A percentile compares a stretch with the other conserved stretches of the same genome.
Evolutionary conservation across 2,888 invertebrate species (phyloP).

Genomic region (Galerucella nymphaeae): DNA sequence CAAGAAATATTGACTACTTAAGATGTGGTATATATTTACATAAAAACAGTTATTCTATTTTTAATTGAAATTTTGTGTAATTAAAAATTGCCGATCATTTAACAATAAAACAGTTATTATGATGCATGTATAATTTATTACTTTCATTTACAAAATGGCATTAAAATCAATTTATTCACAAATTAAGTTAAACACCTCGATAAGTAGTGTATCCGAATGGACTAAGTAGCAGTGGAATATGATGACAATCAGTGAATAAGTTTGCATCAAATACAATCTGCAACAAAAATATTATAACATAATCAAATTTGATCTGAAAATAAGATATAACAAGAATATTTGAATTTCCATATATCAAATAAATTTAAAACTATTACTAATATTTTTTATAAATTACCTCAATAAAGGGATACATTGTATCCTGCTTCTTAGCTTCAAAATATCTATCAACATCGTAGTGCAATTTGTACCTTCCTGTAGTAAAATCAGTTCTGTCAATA

Average conservation of each 20-base stretch:
- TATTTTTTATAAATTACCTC: constrained; percentile 69
- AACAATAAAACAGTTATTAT: neutral
- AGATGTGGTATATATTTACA: no score
- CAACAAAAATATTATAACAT: constrained; percentile 50
- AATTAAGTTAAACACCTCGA: constrained; percentile 70
- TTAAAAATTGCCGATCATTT: neutral
- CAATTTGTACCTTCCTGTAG: constrained; percentile 78
- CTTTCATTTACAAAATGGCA: neutral
- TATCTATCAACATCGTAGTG: constrained; percentile 80
- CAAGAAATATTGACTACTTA: no score
- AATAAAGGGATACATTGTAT: constrained; percentile 80
- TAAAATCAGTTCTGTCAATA: constrained; percentile 70
- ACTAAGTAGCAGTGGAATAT: constrained; percentile 80
- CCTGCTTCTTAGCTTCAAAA: constrained; percentile 70
- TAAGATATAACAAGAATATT: no score
- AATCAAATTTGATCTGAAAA: neutral
- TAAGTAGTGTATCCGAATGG: constrained; percentile 85
- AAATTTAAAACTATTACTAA: constrained; percentile 7
- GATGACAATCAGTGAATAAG: constrained; percentile 74
- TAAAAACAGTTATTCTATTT: no score
- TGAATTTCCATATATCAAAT: neutral
- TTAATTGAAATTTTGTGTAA: neutral
- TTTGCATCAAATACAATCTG: constrained; percentile 79
- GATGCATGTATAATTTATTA: neutral
- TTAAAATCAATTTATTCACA: neutral